Conservation (phyloP, 2,113 vertebrate genomes). For the Oreochromis spilurus region DNA sequence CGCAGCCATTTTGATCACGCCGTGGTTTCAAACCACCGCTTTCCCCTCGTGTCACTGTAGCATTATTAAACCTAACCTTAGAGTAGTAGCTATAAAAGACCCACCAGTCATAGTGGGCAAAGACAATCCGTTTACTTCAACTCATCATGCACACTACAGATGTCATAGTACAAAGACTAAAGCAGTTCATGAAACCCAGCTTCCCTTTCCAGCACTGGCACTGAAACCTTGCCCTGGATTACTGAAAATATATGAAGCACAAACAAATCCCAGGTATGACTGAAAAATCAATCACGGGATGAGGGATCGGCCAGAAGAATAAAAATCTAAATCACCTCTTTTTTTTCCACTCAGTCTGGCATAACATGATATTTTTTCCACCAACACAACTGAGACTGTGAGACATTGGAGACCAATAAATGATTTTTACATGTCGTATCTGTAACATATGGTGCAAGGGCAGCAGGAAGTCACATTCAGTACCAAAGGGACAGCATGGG, state of each 20-base stretch:
- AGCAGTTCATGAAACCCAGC: background rate
- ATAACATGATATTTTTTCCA: background rate
- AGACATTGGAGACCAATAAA: background rate
- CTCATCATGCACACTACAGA: background rate
- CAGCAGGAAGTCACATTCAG: constrained; percentile 28
- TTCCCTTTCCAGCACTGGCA: background rate
- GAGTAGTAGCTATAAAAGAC: background rate
- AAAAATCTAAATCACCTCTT: background rate
- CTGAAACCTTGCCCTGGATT: background rate
- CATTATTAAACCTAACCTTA: background rate
- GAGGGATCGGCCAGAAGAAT: rapidly evolving
- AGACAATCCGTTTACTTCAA: background rate
- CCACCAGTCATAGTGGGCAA: background rate
- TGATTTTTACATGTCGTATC: background rate
- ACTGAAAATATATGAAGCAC: background rate
- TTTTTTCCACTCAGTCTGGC: background rate
- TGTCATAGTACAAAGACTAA: rapidly evolving
- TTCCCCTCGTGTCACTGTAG: background rate
- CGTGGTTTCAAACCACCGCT: background rate
- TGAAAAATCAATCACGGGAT: background rate
- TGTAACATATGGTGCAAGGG: constrained; percentile 37
- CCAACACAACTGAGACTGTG: background rate
- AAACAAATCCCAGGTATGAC: background rate
- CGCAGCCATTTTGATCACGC: background rate
- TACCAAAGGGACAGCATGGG: background rate